Evolutionary conservation across 2,888 invertebrate genomes (phyloP).

Genomic region (Alentia gelatinosa): DNA sequence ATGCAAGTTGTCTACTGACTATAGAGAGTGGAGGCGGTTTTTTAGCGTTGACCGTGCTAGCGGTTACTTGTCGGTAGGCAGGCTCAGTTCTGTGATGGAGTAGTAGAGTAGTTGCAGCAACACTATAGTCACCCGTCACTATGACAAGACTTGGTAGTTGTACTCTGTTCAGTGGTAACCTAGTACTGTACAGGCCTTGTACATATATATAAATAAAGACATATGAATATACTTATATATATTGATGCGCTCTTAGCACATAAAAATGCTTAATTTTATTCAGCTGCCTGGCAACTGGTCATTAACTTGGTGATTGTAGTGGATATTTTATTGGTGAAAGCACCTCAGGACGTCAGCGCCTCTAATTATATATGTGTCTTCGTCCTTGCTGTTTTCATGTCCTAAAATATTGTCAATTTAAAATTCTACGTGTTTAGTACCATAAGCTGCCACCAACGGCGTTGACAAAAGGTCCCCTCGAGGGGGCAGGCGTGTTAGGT

Average conservation of each 20-base stretch:
- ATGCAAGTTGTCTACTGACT: not conserved
- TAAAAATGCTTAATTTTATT: not conserved
- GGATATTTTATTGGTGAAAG: not conserved
- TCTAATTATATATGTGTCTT: not conserved
- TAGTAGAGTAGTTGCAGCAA: not conserved
- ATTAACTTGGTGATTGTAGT: not conserved
- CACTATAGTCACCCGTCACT: not conserved
- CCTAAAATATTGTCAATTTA: not conserved
- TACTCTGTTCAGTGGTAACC: not conserved
- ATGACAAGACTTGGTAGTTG: not conserved
- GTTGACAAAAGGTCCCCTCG: not conserved
- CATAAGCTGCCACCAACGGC: not conserved
- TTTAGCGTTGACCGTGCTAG: not conserved
- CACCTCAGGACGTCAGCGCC: not conserved
- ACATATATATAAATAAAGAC: not conserved
- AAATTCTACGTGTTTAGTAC: not conserved
- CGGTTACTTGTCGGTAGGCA: not conserved
- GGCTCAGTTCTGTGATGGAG: not conserved
- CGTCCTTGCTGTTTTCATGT: not conserved
- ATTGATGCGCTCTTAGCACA: not conserved
- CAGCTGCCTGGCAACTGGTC: not conserved
- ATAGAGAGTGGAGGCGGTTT: not conserved
- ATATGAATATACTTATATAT: conserved; percentile 19
- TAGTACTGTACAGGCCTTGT: not conserved
- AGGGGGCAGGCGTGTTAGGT: not conserved